Base-by-base conservation (phyloP, 2,797 vertebrate genomes). In the Malurus splendens region DNA sequence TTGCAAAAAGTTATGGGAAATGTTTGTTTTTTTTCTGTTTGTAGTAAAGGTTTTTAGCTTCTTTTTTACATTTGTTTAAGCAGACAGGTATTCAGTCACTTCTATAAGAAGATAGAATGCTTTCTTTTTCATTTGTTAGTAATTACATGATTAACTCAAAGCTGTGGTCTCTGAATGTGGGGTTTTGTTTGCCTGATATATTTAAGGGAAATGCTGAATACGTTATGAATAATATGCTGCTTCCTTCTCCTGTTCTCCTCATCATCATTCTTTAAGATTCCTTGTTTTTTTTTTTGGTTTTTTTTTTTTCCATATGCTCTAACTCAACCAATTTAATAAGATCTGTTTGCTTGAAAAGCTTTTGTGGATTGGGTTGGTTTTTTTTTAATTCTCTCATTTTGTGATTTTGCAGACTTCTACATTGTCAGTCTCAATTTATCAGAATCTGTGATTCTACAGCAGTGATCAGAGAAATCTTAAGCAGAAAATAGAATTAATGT, bases 311-410 rank as follows among this genome's bases (percentile, higher is more conserved):
- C 6, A 1, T 82, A 38, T 62, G 20, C 18, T 74, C 5, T 38
- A 38, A 51, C 25, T 87, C 30, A 55, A 5, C 12, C 14, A 56
- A 10, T 71, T 82, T 33, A 47, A 2, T 41, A 30, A 57, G 19
- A 14, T 60, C 19, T 74, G 45, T 67, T 1, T 30, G 12, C 11
- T 66, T 87, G 45, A 85, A 75, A 82, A 75, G 22, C 18, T 18
- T 56, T 45, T 12, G 7, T 24, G 14, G 1, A 32, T 66, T 25
- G 6, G 2, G 1, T 0, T 12, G 68, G 42, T 56, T 72, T 47
- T 56, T 19, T 67, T 39, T 18, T 30, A 18, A 42, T 39, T 62
- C 11, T 50, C 8, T 56, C 15, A 20, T 67, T 71, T 52, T 0
- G 3, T 52, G 14, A 3, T 65, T 70, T 90, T 89, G 87, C 28